A percentile compares a stretch with the other conserved stretches of the same genome.
phyloP scores from a whole-genome alignment of 2,888 invertebrate species.

The Anoplius nigerrimus region DNA sequence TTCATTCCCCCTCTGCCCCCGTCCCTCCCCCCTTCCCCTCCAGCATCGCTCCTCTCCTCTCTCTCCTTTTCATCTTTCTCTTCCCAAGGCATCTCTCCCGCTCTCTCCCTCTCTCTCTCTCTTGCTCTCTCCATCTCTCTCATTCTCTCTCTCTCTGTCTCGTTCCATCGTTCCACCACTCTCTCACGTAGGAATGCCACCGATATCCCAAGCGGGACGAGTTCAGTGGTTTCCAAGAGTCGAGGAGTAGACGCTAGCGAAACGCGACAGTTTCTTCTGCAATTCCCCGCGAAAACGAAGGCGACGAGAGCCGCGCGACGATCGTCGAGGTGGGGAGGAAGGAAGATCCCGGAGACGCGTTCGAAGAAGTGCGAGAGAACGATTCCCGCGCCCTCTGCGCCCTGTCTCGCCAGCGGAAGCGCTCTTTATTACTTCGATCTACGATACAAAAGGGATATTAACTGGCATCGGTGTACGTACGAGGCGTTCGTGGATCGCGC shows the following conservation, averaged over 20 bases:
- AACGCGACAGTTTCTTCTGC: constrained; percentile 35
- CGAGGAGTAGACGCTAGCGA: constrained; percentile 46
- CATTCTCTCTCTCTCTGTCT: not conserved
- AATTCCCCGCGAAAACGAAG: constrained; percentile 11
- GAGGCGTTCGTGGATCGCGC: not conserved
- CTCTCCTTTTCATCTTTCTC: not conserved
- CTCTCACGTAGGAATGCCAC: constrained; percentile 49
- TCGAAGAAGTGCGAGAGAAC: no score
- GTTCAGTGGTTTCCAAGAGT: constrained; percentile 65
- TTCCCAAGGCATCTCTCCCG: no score
- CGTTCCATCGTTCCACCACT: constrained; percentile 35
- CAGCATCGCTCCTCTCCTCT: constrained; percentile 30
- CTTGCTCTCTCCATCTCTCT: constrained; percentile 2
- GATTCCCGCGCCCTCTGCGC: no score
- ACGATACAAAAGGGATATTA: no score
- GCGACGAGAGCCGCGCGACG: not conserved
- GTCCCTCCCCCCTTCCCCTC: not conserved
- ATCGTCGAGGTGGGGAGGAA: no score
- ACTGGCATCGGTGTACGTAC: no score
- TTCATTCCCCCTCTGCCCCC: constrained; percentile 8
- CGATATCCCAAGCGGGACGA: constrained; percentile 55
- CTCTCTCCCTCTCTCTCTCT: not conserved
- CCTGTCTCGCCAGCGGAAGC: no score
- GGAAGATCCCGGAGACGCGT: no score
- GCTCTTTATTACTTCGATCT: no score